A percentile compares a stretch with the other conserved stretches of the same genome.
These are phyloP conservation scores for Exocentrus adspersus DNA, from an alignment of 2,888 invertebrate species.

Conservation along the genomic window DNA sequence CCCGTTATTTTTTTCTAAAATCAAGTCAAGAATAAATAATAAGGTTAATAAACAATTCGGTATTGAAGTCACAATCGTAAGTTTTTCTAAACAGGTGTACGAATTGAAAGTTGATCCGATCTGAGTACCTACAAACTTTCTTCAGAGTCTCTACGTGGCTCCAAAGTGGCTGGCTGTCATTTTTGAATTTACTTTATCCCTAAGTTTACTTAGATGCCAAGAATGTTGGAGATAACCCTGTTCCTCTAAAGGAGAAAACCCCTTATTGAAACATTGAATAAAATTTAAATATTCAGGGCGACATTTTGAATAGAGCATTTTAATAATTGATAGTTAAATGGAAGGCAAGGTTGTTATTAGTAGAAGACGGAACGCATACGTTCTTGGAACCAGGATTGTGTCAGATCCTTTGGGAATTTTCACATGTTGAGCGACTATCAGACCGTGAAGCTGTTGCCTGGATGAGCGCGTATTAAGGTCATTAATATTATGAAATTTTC, in stretches of 20 bases:
- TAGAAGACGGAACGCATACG: slow-evolving; percentile 24
- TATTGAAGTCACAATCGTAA: too few relatives aligned
- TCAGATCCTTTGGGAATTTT: slow-evolving; percentile 56
- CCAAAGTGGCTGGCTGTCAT: too few relatives aligned
- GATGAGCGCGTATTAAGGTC: slow-evolving; percentile 55
- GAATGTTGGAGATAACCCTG: neutral
- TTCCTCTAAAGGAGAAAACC: neutral
- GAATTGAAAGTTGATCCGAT: too few relatives aligned
- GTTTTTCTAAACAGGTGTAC: too few relatives aligned
- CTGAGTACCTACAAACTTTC: too few relatives aligned
- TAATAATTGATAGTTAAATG: slow-evolving; percentile 45
- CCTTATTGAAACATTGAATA: slow-evolving; percentile 2
- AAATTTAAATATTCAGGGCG: slow-evolving; percentile 22
- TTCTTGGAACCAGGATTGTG: slow-evolving; percentile 45
- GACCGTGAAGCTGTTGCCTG: slow-evolving; percentile 57
- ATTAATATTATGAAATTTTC: slow-evolving; percentile 52
- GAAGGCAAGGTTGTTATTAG: slow-evolving; percentile 43
- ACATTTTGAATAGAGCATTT: slow-evolving; percentile 43
- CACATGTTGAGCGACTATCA: slow-evolving; percentile 59
- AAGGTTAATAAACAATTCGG: too few relatives aligned
- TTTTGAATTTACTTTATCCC: neutral
- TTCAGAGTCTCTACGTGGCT: too few relatives aligned
- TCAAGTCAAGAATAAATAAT: too few relatives aligned
- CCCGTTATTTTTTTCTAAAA: too few relatives aligned
- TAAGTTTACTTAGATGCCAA: neutral